Evolutionary conservation across 2,113 vertebrate genomes (phyloP).

Genomic region (Grallaria varia): DNA sequence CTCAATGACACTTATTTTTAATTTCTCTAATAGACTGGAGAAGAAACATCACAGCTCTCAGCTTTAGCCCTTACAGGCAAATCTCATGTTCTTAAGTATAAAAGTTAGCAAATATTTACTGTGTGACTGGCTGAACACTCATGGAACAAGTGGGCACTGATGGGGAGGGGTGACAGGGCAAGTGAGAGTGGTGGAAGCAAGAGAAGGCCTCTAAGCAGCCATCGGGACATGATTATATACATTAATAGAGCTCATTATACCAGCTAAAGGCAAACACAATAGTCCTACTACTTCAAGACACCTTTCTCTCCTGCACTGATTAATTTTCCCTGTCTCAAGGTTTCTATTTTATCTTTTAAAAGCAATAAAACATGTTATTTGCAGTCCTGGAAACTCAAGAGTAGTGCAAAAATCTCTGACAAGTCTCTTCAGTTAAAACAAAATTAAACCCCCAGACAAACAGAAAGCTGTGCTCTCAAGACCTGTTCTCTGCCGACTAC

Average conservation of each 20-base stretch:
- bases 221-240: not conserved
- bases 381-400: not conserved
- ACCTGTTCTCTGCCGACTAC: not conserved
- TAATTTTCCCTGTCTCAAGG: not conserved
- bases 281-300: not conserved
- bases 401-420: not conserved
- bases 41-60: not conserved
- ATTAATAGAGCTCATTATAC: not conserved
- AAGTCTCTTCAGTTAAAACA: not conserved
- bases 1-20: not conserved
- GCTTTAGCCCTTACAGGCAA: not conserved
- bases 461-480: not conserved
- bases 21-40: not conserved
- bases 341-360: constrained; percentile 2
- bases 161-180: not conserved
- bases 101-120: not conserved
- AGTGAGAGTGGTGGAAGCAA: not conserved
- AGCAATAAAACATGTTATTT: not conserved
- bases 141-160: not conserved
- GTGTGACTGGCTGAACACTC: not conserved
- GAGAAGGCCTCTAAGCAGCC: not conserved
- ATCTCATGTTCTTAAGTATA: not conserved
- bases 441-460: not conserved
- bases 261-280: not conserved
- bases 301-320: not conserved